These are phyloP conservation scores for Drosophila neonasuta DNA, from an alignment of 2,888 invertebrate genomes.

Conservation along the genomic window DNA sequence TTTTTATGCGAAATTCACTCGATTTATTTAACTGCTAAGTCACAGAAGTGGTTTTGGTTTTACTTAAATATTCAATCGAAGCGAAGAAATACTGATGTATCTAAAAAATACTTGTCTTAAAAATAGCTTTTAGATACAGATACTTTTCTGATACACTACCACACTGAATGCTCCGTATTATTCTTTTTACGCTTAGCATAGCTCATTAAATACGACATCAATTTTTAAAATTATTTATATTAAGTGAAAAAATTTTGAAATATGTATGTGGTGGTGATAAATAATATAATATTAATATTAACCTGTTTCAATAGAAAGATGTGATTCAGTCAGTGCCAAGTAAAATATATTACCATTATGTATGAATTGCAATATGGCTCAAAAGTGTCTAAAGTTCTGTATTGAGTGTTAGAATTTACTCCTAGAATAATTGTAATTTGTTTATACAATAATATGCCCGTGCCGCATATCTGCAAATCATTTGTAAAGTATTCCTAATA, in stretches of 20 bases:
- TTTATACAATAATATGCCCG: neutral
- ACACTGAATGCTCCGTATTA: conserved; percentile 53
- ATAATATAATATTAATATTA: neutral
- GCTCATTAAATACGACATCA: conserved; percentile 39
- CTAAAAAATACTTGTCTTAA: conserved; percentile 19
- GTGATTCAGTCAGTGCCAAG: conserved; percentile 26
- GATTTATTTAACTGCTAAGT: too few relatives aligned
- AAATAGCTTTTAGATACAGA: conserved; percentile 28
- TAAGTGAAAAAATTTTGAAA: conserved; percentile 12
- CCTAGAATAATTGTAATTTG: too few relatives aligned
- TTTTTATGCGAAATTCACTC: too few relatives aligned
- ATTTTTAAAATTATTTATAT: conserved; percentile 26
- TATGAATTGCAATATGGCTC: conserved; percentile 27
- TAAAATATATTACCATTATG: conserved; percentile 12
- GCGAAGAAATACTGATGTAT: conserved; percentile 16
- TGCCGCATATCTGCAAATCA: neutral
- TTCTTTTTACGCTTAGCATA: conserved; percentile 49
- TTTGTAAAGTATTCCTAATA: neutral
- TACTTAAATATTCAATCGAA: too few relatives aligned
- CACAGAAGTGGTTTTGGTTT: too few relatives aligned
- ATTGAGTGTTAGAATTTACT: conserved; percentile 13
- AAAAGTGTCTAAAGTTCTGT: conserved; percentile 26
- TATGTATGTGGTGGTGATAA: neutral
- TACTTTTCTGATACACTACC: conserved; percentile 39
- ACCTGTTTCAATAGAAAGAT: conserved; percentile 10